phyloP scores from a whole-genome alignment of 2,888 invertebrate genomes.

The Epinotia demarniana region DNA sequence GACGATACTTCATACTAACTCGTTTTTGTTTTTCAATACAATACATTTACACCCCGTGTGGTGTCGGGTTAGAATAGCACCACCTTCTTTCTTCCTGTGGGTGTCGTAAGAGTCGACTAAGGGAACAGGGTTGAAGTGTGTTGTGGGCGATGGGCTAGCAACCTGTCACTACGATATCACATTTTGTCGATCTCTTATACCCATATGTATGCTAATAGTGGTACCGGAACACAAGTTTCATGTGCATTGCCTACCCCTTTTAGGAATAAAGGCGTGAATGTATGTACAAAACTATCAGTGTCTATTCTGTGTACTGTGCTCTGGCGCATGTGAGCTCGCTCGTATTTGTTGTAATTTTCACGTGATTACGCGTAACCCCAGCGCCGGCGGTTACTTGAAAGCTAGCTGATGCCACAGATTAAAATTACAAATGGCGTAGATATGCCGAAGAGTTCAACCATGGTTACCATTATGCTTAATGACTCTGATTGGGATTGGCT shows the following conservation, averaged over 20 bases:
- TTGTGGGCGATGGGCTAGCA: too few species aligned
- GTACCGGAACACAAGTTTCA: too few species aligned
- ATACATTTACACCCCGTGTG: too few species aligned
- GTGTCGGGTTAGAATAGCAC: too few species aligned
- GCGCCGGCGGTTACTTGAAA: constrained; percentile 68
- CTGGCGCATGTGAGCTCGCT: constrained; percentile 57
- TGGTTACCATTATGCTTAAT: not conserved
- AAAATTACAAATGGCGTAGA: constrained; percentile 51
- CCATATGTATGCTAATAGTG: too few species aligned
- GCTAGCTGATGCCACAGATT: constrained; percentile 63
- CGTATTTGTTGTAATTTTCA: constrained; percentile 78
- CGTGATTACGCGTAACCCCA: constrained; percentile 72
- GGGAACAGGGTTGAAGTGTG: too few species aligned
- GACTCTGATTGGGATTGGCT: constrained; percentile 1
- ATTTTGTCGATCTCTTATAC: too few species aligned
- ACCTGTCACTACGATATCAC: too few species aligned
- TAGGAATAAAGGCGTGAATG: too few species aligned
- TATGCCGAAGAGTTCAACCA: constrained; percentile 42
- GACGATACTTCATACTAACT: not conserved
- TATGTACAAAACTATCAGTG: not conserved
- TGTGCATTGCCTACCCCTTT: too few species aligned
- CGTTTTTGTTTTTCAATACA: not conserved
- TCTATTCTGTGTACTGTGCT: constrained; percentile 63
- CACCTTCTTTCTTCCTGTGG: too few species aligned
- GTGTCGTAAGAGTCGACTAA: too few species aligned